These are phyloP conservation scores for Scalopus aquaticus DNA, from an alignment of 2,113 vertebrate species.

Conservation along the genomic window DNA sequence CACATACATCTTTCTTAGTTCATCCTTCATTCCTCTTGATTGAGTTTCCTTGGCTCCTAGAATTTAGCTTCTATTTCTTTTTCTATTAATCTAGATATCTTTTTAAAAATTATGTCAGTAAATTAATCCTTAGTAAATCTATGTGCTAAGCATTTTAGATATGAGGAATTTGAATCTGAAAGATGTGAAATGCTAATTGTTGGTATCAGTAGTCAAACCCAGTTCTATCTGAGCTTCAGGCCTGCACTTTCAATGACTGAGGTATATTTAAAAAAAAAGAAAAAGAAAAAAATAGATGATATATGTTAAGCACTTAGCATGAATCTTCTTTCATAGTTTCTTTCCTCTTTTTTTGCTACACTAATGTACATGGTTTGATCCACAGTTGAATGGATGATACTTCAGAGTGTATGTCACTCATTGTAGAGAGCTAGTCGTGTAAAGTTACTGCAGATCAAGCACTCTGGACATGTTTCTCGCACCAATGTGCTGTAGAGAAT, in stretches of 20 bases:
- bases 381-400: neutral
- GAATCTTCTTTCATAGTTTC: neutral
- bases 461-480: neutral
- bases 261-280: neutral
- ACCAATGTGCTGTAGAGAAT: neutral
- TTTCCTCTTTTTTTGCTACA: neutral
- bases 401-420: neutral
- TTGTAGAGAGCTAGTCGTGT: neutral
- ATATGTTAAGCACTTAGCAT: no score
- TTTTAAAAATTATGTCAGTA: constrained; percentile 3
- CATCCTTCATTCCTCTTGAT: neutral
- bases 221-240: neutral
- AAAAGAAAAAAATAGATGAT: neutral
- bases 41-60: neutral
- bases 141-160: neutral
- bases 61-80: neutral
- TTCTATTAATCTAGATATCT: neutral
- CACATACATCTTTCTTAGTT: neutral
- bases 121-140: neutral
- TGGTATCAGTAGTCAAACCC: neutral
- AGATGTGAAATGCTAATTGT: neutral
- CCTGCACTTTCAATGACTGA: neutral
- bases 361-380: neutral
- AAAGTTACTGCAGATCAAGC: neutral
- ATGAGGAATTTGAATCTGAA: neutral